Base-by-base conservation (phyloP, 2,113 vertebrate genomes). In the Leptodactylus fuscus region DNA sequence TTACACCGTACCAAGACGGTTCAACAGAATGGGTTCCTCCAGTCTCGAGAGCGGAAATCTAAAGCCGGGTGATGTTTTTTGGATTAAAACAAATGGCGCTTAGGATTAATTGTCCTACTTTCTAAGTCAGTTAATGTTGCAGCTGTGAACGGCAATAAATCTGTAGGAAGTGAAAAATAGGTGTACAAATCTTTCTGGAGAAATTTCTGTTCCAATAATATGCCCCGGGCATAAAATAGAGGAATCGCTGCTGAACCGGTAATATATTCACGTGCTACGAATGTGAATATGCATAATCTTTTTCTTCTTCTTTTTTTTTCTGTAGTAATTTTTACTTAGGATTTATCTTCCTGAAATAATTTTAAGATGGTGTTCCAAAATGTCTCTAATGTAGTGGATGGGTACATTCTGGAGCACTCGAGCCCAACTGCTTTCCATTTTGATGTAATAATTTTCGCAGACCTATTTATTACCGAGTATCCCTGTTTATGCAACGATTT, bases 91-190 rank as follows among this genome's bases (percentile, higher is more conserved):
- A 89, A 90, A 91, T 86, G 89, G 84, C 81, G 77, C 88, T 91
- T 89, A 80, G 85, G 85, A 92, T 92, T 92, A 92, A 92, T 92
- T 93, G 88, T 77, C 86, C 76, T 82, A 20, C 83, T 90, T 89
- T 88, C 88, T 84, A 48, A 89, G 60, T 81, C 74, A 83, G 87
- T 90, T 88, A 90, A 29, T 88, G 38, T 67, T 84, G 73, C 67
- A 85, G 46, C 87, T 87, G 51, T 80, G 86, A 87, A 82, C 82
- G 81, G 62, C 1, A 88, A 67, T 90, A 90, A 91, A 91, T 86
- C 80, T 85, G 88, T 55, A 74, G n/a, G 20, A 87, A 82, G 36
- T 87, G 82, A 88, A 87, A 89, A 92, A 87, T 0, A 87, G 75
- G 78, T 84, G 38, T 44, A 41, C 24, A 55, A 75, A 60, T 55